Evolutionary conservation across 2,888 invertebrate species (phyloP).

Genomic region (Adineta ricciae): DNA sequence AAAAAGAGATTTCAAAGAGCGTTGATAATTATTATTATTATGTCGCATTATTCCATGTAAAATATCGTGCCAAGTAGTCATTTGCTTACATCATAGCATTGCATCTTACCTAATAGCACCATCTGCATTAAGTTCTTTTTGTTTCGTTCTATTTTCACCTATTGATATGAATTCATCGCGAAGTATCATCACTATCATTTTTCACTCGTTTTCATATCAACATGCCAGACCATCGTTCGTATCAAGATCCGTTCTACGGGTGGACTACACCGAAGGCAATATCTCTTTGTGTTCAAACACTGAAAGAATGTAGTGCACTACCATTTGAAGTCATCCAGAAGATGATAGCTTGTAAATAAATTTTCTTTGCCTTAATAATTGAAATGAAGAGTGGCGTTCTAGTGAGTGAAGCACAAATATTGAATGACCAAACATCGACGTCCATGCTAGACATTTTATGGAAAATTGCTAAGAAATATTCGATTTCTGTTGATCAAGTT

Average conservation of each 20-base stretch:
- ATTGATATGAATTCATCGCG: neutral
- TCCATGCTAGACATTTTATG: neutral
- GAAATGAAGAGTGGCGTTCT: neutral
- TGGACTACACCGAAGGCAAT: constrained; percentile 1
- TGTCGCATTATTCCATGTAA: too few species aligned
- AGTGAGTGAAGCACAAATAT: constrained; percentile 3
- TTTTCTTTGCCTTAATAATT: neutral
- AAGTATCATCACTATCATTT: neutral
- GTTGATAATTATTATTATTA: too few species aligned
- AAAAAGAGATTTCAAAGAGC: too few species aligned
- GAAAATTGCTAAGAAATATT: neutral
- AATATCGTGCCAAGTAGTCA: too few species aligned
- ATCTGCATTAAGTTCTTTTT: neutral
- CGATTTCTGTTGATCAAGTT: constrained; percentile 37
- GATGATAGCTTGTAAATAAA: neutral
- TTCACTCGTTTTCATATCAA: neutral
- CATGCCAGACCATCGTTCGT: constrained; percentile 5
- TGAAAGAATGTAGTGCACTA: constrained; percentile 3
- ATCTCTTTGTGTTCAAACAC: neutral
- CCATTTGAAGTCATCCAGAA: neutral
- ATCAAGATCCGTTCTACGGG: constrained; percentile 21
- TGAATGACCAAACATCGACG: neutral
- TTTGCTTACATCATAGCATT: too few species aligned
- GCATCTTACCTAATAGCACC: neutral
- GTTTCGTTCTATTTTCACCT: neutral